Base-by-base conservation (phyloP, 2,113 vertebrate species). In the Callocephalon fimbriatum region DNA sequence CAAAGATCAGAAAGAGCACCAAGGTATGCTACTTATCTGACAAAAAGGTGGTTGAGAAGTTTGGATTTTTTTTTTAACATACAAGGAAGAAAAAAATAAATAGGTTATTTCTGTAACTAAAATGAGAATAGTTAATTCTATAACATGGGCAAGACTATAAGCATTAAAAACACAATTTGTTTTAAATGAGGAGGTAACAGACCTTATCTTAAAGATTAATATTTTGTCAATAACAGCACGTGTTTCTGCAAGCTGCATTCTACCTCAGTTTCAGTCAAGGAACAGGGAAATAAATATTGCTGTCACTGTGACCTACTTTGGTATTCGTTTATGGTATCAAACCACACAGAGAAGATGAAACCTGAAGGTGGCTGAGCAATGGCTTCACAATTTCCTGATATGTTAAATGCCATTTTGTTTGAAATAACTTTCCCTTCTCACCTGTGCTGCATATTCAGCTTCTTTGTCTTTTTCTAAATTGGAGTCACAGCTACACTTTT, bases 371-470 rank as follows among this genome's bases (percentile, higher is more conserved):
- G 37, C 22, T 65, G 40, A 84, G 42, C 47, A 84, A 38, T 2
- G 85, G 47, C 53, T 71, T 56, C 50, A 58, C 32, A 4, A n/a
- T 70, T 87, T 83, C 67, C 84, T 66, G 44, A 71, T 12, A 61
- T 2, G 17, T 7, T 23, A 59, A 74, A 66, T 18, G 45, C 0
- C 0, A 14, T 62, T 62, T 38, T 9, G 29, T 61, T 68, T 75
- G 72, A 90, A 92, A 88, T 1, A 25, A 74, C 29, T n/a, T 58
- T 61, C 50, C 58, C 66, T 94, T 95, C 97, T 89, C 98, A 99
- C 99, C 99, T 99, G 99, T 48, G 98, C 98, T 18, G 99, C 98
- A 93, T 99, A 99, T 96, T 99, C 99, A 48, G 99, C 99, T 98
- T 99, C 99, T 96, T 99, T 99, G 93, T 99, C 98, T 90, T 98